A percentile compares a stretch with the other conserved stretches of the same genome.
Conservation (phyloP, 2,797 vertebrate genomes). For the Paedocypris micromegethes region DNA sequence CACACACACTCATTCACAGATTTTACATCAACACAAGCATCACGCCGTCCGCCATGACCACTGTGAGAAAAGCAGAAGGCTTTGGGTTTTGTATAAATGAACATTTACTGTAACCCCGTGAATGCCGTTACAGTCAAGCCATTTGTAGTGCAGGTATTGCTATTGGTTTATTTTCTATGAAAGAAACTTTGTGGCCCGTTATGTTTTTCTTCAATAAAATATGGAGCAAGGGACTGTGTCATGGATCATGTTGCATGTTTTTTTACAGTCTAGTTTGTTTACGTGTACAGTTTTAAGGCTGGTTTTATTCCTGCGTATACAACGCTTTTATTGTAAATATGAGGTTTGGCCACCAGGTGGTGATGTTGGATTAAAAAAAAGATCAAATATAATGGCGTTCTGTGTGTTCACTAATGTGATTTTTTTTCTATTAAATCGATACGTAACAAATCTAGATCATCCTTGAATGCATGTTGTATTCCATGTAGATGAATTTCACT, state of each 20-base stretch:
- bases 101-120: conserved; percentile 61
- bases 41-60: conserved; percentile 50
- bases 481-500: too few relatives aligned
- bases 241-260: conserved; percentile 2
- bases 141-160: conserved; percentile 61
- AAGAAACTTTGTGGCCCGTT: conserved; percentile 44
- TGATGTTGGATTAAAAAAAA: background rate
- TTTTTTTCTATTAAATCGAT: too few relatives aligned
- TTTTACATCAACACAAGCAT: conserved; percentile 2
- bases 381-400: background rate
- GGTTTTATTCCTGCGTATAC: background rate
- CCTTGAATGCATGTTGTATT: too few relatives aligned
- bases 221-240: conserved; percentile 30
- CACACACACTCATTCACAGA: background rate
- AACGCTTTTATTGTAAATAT: too few relatives aligned
- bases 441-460: too few relatives aligned
- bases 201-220: conserved; percentile 55
- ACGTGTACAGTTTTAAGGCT: background rate
- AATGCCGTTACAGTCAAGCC: conserved; percentile 57
- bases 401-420: too few relatives aligned
- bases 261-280: background rate
- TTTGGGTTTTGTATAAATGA: conserved; percentile 62
- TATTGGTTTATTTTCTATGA: conserved; percentile 64
- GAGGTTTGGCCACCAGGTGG: conserved; percentile 13
- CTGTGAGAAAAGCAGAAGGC: conserved; percentile 53